Evolutionary conservation across 2,888 invertebrate species (phyloP).

Genomic region (Nemapogon koenigi): DNA sequence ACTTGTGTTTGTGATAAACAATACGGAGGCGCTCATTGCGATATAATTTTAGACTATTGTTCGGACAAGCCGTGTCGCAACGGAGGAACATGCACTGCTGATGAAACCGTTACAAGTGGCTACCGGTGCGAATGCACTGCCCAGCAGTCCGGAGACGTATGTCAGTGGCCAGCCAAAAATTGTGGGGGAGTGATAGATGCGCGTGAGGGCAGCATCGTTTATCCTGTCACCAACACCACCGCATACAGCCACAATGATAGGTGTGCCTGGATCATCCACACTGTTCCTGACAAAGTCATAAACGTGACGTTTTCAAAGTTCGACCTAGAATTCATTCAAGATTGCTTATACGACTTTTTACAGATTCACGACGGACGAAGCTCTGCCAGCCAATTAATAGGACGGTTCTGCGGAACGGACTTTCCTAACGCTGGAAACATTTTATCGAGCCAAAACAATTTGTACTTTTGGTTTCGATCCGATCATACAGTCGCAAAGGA

Average conservation of each 20-base stretch:
- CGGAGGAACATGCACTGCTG: slow-evolving; percentile 73
- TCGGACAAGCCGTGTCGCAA: slow-evolving; percentile 79
- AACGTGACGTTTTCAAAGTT: slow-evolving; percentile 83
- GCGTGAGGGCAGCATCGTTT: slow-evolving; percentile 69
- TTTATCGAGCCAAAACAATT: slow-evolving; percentile 75
- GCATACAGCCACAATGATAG: slow-evolving; percentile 69
- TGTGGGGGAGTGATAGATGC: slow-evolving; percentile 48
- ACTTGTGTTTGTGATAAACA: slow-evolving; percentile 67
- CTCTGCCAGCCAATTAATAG: slow-evolving; percentile 74
- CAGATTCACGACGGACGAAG: slow-evolving; percentile 87
- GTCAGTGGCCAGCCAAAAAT: slow-evolving; percentile 58
- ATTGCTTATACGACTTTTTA: slow-evolving; percentile 74
- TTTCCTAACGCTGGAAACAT: slow-evolving; percentile 76
- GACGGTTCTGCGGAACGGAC: slow-evolving; percentile 78
- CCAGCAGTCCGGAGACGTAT: slow-evolving; percentile 70
- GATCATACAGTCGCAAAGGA: slow-evolving; percentile 68
- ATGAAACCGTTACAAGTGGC: slow-evolving; percentile 26
- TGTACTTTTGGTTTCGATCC: slow-evolving; percentile 85
- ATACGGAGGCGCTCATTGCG: slow-evolving; percentile 70
- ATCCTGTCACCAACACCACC: slow-evolving; percentile 57
- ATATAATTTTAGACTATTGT: slow-evolving; percentile 67
- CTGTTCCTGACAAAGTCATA: slow-evolving; percentile 71
- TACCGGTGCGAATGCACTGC: slow-evolving; percentile 71
- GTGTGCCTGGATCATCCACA: slow-evolving; percentile 84
- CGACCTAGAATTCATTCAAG: slow-evolving; percentile 69